Percentiles rank a stretch among this genome's conserved stretches.
Conservation (phyloP, 92 coral and sea anemone species). For the Plumapathes pennacea region DNA sequence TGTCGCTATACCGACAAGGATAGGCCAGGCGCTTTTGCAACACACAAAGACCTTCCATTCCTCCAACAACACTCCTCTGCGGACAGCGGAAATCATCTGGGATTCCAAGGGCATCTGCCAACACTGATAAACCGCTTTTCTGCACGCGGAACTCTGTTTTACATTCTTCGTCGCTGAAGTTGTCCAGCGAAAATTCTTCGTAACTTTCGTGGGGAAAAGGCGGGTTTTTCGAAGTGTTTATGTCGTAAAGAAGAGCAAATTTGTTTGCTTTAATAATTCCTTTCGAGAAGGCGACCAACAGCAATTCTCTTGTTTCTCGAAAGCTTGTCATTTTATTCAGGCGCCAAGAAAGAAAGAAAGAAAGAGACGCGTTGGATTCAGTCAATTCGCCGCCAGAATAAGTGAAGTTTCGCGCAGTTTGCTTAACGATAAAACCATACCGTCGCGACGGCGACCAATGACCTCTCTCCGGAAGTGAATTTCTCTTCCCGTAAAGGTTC, state of each 20-base stretch:
- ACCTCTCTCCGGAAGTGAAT: no score
- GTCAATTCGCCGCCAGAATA: no score
- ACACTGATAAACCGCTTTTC: slow-evolving; percentile 11
- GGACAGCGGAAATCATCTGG: slow-evolving; percentile 14
- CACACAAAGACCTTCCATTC: slow-evolving; percentile 28
- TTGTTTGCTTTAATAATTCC: slow-evolving; percentile 15
- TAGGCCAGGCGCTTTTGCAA: slow-evolving; percentile 23
- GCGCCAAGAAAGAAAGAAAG: no score
- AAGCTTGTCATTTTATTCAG: slow-evolving; percentile 41
- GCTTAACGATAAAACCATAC: no score
- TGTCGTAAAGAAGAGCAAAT: slow-evolving; percentile 22
- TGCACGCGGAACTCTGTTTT: slow-evolving; percentile 22
- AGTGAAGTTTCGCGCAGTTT: no score
- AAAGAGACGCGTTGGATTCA: no score
- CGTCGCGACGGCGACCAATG: no score
- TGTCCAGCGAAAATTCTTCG: slow-evolving; percentile 18
- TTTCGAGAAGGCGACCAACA: neutral
- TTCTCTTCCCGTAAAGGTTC: no score
- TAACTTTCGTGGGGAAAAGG: slow-evolving; percentile 12
- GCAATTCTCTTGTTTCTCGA: slow-evolving; percentile 27
- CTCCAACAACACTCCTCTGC: slow-evolving; percentile 4
- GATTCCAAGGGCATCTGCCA: slow-evolving; percentile 24
- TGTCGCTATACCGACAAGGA: slow-evolving; percentile 35
- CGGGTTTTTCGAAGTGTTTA: slow-evolving; percentile 17
- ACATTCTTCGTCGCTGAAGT: slow-evolving; percentile 16